Evolutionary conservation across 2,797 vertebrate genomes (phyloP).

Genomic region (Smutsia temminckii): DNA sequence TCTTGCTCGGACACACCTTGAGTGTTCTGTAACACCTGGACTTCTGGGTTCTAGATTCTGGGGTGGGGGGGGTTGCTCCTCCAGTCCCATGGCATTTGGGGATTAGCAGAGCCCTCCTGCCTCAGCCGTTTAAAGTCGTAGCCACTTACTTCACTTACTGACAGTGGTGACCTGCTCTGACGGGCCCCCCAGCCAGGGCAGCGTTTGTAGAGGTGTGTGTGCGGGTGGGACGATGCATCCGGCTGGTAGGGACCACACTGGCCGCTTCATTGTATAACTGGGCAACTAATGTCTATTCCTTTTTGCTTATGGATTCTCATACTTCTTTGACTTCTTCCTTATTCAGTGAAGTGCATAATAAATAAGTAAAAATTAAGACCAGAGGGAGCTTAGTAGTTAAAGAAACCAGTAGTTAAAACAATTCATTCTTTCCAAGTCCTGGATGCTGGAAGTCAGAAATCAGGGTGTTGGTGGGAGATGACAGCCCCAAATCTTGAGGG

Average conservation of each 20-base stretch:
- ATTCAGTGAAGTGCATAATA: neutral
- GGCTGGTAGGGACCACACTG: fast-evolving
- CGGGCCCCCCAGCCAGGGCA: fast-evolving
- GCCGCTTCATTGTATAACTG: neutral
- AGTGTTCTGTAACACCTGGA: fast-evolving
- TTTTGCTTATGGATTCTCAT: neutral
- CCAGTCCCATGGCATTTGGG: fast-evolving
- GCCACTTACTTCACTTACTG: neutral
- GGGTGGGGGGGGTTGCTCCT: neutral
- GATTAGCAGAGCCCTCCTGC: neutral
- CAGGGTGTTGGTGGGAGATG: too few relatives aligned
- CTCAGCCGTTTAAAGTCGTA: neutral
- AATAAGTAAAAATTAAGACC: neutral
- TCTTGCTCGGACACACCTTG: fast-evolving
- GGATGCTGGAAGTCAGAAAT: neutral
- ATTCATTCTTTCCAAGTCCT: neutral
- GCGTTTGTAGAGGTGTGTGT: neutral
- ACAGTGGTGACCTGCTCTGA: neutral
- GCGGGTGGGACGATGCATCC: fast-evolving
- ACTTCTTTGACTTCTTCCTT: neutral
- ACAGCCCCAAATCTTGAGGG: neutral
- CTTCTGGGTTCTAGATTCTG: neutral
- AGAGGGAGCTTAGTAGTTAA: neutral
- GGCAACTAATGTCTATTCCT: fast-evolving
- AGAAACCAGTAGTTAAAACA: neutral